These are phyloP conservation scores for Poeciliopsis turrubarensis DNA, from an alignment of 2,113 vertebrate species.

Conservation along the genomic window DNA sequence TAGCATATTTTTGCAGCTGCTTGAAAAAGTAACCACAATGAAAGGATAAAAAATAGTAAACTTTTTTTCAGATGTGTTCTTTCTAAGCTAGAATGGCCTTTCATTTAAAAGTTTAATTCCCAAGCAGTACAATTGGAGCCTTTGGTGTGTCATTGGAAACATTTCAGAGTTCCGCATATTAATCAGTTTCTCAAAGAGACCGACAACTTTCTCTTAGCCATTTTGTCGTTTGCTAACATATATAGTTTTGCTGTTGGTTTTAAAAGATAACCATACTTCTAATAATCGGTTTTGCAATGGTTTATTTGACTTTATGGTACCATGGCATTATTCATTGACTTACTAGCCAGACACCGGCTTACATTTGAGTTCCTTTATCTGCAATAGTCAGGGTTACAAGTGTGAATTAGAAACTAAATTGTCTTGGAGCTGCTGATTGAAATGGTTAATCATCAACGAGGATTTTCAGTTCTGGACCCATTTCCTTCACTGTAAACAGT, in stretches of 20 bases:
- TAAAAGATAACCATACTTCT: neutral
- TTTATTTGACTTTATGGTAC: neutral
- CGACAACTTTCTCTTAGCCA: too few species aligned
- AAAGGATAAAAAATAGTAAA: neutral
- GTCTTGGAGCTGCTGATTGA: neutral
- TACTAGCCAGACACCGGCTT: neutral
- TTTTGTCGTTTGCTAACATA: neutral
- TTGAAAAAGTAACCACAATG: neutral
- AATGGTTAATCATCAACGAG: slow-evolving; percentile 2
- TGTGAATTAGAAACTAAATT: neutral
- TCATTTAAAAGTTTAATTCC: neutral
- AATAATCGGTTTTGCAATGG: neutral
- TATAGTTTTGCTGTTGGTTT: neutral
- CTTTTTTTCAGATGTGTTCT: too few species aligned
- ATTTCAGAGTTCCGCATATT: too few species aligned
- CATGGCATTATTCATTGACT: neutral
- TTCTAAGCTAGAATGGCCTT: neutral
- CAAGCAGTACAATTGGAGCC: too few species aligned
- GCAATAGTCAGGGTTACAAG: neutral
- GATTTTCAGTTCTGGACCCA: slow-evolving; percentile 1
- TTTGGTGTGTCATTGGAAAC: too few species aligned
- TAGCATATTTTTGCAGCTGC: neutral
- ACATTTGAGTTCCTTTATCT: neutral
- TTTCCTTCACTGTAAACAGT: neutral
- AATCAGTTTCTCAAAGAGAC: too few species aligned